Evolutionary conservation across 1,140 invertebrate species (phyloP).

Genomic region (Probaryconus sp.): DNA sequence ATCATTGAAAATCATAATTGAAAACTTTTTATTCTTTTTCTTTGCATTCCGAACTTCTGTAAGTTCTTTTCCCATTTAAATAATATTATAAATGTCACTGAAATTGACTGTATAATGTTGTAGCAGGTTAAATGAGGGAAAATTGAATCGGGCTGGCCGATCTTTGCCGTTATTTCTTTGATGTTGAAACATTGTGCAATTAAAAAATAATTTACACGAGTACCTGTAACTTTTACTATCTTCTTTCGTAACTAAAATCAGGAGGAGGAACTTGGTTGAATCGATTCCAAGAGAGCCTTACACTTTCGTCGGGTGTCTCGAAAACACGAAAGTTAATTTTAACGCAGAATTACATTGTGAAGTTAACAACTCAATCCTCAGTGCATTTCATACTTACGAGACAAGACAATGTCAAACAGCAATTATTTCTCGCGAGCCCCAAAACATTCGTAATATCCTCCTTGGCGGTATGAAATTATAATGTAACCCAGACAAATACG

Average conservation of each 20-base stretch:
- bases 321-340: slow-evolving; percentile 51
- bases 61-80: too few species aligned
- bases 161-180: neutral
- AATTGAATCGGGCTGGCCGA: slow-evolving; percentile 2
- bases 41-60: too few species aligned
- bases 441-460: slow-evolving; percentile 40
- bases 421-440: slow-evolving; percentile 44
- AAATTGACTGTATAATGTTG: too few species aligned
- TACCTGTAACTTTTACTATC: slow-evolving; percentile 38
- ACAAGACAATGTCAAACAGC: slow-evolving; percentile 44
- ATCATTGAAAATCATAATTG: too few species aligned
- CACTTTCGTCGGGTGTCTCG: slow-evolving; percentile 31
- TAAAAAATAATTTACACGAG: slow-evolving; percentile 36
- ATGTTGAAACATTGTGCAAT: slow-evolving; percentile 5
- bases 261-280: slow-evolving; percentile 42
- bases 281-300: slow-evolving; percentile 35
- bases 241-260: slow-evolving; percentile 30
- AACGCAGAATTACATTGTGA: slow-evolving; percentile 33
- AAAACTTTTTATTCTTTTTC: too few species aligned
- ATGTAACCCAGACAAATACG: slow-evolving; percentile 20
- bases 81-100: too few species aligned
- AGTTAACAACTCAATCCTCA: slow-evolving; percentile 44
- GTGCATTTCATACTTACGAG: slow-evolving; percentile 35
- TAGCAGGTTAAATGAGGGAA: neutral
- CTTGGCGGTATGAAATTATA: slow-evolving; percentile 36